These are phyloP conservation scores for Denticeps clupeoides DNA, from an alignment of 2,797 vertebrate genomes.

Conservation along the genomic window DNA sequence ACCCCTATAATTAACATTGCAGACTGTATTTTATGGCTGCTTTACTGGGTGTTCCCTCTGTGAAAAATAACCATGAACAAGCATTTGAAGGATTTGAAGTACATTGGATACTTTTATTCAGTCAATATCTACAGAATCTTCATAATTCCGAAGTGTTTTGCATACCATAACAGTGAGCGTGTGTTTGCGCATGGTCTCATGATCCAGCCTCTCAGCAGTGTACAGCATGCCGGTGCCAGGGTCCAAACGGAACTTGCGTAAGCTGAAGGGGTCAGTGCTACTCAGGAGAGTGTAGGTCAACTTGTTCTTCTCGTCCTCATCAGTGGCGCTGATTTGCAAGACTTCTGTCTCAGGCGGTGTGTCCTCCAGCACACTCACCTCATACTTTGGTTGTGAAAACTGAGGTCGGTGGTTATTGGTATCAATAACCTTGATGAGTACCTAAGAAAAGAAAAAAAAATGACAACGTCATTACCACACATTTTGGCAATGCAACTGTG, in stretches of 20 bases:
- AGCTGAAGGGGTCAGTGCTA: constrained; percentile 83
- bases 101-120: too few relatives aligned
- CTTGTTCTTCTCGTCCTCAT: constrained; percentile 95
- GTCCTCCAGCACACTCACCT: constrained; percentile 80
- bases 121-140: too few relatives aligned
- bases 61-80: too few relatives aligned
- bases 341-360: constrained; percentile 74
- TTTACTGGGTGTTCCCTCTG: too few relatives aligned
- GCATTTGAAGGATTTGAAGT: too few relatives aligned
- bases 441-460: constrained; percentile 47
- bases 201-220: constrained; percentile 80
- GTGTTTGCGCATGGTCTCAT: constrained; percentile 82
- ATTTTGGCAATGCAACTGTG: too few relatives aligned
- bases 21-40: too few relatives aligned
- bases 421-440: constrained; percentile 90
- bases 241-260: constrained; percentile 89
- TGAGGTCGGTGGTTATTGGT: constrained; percentile 95
- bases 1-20: too few relatives aligned
- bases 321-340: constrained; percentile 75
- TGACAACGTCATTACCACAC: neutral
- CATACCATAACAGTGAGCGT: constrained; percentile 88
- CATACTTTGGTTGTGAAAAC: constrained; percentile 79
- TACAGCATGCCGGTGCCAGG: constrained; percentile 78
- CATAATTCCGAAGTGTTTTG: too few relatives aligned
- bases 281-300: constrained; percentile 88